Evolutionary conservation across 2,797 vertebrate species (phyloP).

Genomic region (Myotis pilosus): DNA sequence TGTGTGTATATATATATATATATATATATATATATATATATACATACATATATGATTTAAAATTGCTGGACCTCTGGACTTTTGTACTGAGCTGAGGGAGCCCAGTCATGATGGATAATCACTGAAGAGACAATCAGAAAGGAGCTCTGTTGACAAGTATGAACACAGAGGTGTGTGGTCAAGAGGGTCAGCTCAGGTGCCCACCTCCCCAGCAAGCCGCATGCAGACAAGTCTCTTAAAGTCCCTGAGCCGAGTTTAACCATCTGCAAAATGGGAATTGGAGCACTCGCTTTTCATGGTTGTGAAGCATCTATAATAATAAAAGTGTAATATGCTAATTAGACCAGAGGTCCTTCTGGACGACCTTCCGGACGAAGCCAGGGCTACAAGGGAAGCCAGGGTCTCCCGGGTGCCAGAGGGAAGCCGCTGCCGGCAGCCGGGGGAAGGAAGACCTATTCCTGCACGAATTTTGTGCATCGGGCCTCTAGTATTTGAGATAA

Average conservation of each 20-base stretch:
- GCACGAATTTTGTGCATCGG: too few relatives aligned
- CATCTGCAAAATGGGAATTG: background rate
- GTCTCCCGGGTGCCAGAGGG: too few relatives aligned
- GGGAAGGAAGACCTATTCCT: too few relatives aligned
- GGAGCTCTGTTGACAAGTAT: accelerated
- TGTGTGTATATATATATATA: too few relatives aligned
- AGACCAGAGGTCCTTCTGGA: too few relatives aligned
- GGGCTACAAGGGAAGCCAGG: too few relatives aligned
- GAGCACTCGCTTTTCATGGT: background rate
- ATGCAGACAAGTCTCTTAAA: background rate
- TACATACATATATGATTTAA: background rate
- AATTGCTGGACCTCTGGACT: background rate
- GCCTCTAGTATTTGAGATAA: background rate
- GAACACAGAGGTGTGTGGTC: background rate
- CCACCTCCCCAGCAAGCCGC: background rate
- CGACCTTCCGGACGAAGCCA: accelerated
- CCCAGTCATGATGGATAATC: background rate
- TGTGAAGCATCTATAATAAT: background rate
- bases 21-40: background rate
- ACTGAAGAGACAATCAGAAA: background rate
- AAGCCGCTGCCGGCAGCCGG: too few relatives aligned
- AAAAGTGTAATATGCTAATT: too few relatives aligned
- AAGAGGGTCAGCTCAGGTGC: background rate
- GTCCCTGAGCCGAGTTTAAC: background rate
- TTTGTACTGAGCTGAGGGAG: background rate